phyloP scores from a whole-genome alignment of 37 sponge, comb jelly and placozoan genomes.

The Chondrilla cf. caribensis region DNA sequence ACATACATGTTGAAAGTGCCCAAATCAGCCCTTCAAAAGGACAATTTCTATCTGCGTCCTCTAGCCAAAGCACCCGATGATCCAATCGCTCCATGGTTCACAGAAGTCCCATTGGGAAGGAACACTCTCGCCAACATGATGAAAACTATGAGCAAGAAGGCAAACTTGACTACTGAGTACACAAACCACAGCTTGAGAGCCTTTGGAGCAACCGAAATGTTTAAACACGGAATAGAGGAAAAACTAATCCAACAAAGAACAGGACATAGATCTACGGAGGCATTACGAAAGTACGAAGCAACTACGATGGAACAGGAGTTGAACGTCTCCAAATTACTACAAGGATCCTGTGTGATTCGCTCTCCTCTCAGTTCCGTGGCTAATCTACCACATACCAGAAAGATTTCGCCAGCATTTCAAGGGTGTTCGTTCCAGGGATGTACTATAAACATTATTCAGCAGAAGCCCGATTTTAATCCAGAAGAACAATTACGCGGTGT shows the following conservation, averaged over 20 bases:
- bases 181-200: not conserved
- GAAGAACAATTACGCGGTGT: too few species aligned
- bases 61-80: not conserved
- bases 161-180: not conserved
- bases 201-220: slow-evolving; percentile 11
- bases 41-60: not conserved
- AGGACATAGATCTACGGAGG: not conserved
- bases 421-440: too few species aligned
- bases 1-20: not conserved
- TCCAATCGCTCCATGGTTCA: slow-evolving; percentile 9
- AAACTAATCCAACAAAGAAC: not conserved
- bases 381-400: too few species aligned
- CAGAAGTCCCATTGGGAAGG: not conserved
- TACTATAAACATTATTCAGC: too few species aligned
- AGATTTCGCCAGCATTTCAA: too few species aligned
- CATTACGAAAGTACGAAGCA: not conserved
- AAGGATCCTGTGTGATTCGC: too few species aligned
- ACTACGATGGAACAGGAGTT: not conserved
- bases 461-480: too few species aligned
- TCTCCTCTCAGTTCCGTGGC: too few species aligned
- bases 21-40: not conserved
- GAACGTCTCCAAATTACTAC: not conserved
- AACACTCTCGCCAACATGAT: not conserved
- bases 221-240: not conserved
- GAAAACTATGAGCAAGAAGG: not conserved